Evolutionary conservation across 2,113 vertebrate genomes (phyloP).

Genomic region (Syrmaticus mikado): DNA sequence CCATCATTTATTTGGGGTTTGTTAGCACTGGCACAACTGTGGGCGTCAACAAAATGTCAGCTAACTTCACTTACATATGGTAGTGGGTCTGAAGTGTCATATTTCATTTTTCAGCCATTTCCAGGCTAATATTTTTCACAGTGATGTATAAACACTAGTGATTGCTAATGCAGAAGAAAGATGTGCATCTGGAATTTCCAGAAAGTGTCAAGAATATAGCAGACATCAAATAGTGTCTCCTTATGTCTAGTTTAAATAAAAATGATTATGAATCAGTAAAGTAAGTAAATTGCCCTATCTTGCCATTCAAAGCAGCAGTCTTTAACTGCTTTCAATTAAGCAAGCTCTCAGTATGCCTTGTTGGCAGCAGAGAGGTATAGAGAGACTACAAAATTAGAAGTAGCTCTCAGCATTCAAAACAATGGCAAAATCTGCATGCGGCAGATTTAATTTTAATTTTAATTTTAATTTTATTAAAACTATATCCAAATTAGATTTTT

Average conservation of each 20-base stretch:
- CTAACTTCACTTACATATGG: not conserved
- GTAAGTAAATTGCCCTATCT: not conserved
- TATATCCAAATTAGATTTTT: not conserved
- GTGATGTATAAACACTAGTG: slow-evolving; percentile 32
- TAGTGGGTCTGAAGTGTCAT: not conserved
- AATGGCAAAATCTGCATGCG: not conserved
- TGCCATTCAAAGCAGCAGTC: not conserved
- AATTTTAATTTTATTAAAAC: not conserved
- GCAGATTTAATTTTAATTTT: no score
- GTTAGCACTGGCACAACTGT: not conserved
- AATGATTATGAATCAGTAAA: not conserved
- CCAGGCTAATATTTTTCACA: slow-evolving; percentile 59
- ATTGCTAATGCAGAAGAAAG: slow-evolving; percentile 55
- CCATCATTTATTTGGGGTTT: not conserved
- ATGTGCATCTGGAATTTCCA: slow-evolving; percentile 11
- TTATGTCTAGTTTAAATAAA: not conserved
- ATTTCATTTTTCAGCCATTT: slow-evolving; percentile 42
- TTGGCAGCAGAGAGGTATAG: not conserved
- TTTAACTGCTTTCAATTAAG: not conserved
- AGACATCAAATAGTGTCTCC: not conserved
- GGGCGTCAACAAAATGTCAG: not conserved
- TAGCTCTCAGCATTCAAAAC: not conserved
- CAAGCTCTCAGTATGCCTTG: not conserved
- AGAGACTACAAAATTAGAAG: not conserved
- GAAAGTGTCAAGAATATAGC: not conserved